These are phyloP conservation scores for Poeciliopsis occidentalis DNA, from an alignment of 2,113 vertebrate species.

Conservation along the genomic window DNA sequence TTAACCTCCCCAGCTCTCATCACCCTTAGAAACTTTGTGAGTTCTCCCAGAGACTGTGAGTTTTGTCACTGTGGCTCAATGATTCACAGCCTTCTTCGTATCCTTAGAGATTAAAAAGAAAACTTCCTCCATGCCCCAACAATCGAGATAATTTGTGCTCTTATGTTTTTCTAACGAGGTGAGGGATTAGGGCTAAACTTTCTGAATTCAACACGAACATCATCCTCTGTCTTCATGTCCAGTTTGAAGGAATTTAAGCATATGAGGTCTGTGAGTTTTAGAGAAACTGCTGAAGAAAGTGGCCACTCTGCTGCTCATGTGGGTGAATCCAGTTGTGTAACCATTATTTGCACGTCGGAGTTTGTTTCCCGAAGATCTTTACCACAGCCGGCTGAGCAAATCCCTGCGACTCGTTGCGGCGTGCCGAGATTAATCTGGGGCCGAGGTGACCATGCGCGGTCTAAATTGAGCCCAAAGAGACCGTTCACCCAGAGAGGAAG, in stretches of 20 bases:
- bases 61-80: conserved; percentile 52
- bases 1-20: conserved; percentile 42
- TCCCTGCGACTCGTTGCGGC: conserved; percentile 72
- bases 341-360: conserved; percentile 73
- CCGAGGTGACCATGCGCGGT: conserved; percentile 72
- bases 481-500: conserved; percentile 73
- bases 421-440: conserved; percentile 73
- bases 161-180: conserved; percentile 74
- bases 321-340: conserved; percentile 72
- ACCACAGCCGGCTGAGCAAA: conserved; percentile 77
- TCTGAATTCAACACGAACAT: conserved; percentile 61
- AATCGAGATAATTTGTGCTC: conserved; percentile 68
- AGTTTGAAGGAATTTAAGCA: conserved; percentile 37
- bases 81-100: conserved; percentile 55
- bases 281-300: conserved; percentile 46
- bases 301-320: conserved; percentile 63
- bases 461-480: conserved; percentile 84
- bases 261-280: conserved; percentile 22
- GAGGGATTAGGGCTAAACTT: conserved; percentile 65
- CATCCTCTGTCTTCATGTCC: conserved; percentile 36
- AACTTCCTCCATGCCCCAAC: conserved; percentile 54
- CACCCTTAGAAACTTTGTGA: conserved; percentile 69
- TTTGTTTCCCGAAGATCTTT: conserved; percentile 76
- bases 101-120: conserved; percentile 53
- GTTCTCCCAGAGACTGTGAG: conserved; percentile 49